phyloP scores from a whole-genome alignment of 1,140 invertebrate genomes.

The Rhagoletis pomonella region DNA sequence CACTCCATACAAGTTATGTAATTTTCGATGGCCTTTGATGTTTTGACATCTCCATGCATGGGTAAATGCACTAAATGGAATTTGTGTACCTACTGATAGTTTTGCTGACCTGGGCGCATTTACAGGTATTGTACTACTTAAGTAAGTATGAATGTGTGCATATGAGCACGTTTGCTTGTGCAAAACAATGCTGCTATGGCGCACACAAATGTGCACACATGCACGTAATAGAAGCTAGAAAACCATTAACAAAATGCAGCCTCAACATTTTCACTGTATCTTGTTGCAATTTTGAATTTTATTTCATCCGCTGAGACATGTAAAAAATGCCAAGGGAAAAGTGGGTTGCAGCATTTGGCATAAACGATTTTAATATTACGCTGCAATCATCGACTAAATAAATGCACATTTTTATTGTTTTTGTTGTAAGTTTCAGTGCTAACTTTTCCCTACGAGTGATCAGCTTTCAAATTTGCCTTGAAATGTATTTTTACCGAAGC shows the following conservation, averaged over 20 bases:
- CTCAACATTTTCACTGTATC: background rate
- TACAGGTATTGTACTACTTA: background rate
- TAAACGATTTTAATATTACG: too few species aligned
- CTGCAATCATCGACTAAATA: too few species aligned
- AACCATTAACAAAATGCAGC: background rate
- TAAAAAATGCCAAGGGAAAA: background rate
- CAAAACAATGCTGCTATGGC: background rate
- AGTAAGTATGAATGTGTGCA: background rate
- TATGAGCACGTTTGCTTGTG: background rate
- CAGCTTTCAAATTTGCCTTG: too few species aligned
- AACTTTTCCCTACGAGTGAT: too few species aligned
- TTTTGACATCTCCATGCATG: slow-evolving; percentile 12
- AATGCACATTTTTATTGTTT: too few species aligned
- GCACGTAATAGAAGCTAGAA: background rate
- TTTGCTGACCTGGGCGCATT: background rate
- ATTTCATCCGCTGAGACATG: background rate
- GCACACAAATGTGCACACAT: background rate
- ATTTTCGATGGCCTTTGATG: background rate
- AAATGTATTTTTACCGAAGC: too few species aligned
- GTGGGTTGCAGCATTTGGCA: background rate
- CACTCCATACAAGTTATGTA: background rate
- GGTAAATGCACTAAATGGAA: background rate
- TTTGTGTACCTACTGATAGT: slow-evolving; percentile 11
- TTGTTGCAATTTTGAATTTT: background rate
- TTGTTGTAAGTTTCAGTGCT: too few species aligned